Percentiles rank a stretch among this genome's conserved stretches.
Conservation (phyloP, 1,140 invertebrate species). For the Apis florea region DNA sequence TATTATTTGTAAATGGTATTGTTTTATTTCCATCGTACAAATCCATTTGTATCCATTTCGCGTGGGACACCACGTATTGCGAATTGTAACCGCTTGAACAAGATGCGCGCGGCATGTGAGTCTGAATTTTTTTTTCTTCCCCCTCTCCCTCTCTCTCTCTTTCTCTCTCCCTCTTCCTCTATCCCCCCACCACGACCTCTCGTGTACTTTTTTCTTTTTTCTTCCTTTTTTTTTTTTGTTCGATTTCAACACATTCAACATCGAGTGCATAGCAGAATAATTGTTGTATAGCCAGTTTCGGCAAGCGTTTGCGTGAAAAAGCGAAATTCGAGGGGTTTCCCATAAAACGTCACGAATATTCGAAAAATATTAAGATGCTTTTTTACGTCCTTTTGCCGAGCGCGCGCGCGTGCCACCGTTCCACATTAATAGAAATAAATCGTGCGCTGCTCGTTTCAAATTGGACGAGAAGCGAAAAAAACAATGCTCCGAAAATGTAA, state of each 20-base stretch:
- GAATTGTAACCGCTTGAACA: constrained; percentile 50
- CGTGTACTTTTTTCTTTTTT: background rate
- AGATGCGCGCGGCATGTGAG: constrained; percentile 39
- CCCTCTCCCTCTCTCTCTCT: background rate
- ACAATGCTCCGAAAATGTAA: constrained; percentile 38
- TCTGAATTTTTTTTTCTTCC: constrained; percentile 14
- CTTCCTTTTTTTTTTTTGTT: background rate
- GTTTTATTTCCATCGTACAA: constrained; percentile 41
- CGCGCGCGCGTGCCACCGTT: background rate
- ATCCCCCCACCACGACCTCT: background rate
- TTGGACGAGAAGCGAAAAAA: constrained; percentile 8
- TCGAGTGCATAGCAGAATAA: constrained; percentile 44
- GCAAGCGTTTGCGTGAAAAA: constrained; percentile 43
- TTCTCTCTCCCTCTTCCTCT: background rate
- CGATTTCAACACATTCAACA: constrained; percentile 40
- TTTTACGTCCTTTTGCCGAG: constrained; percentile 23
- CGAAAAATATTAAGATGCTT: constrained; percentile 52
- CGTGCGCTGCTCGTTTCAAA: constrained; percentile 19
- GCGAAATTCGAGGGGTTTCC: constrained; percentile 40
- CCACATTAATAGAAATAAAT: constrained; percentile 43
- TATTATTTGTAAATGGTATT: constrained; percentile 48
- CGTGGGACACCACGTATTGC: constrained; percentile 38
- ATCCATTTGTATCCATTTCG: constrained; percentile 45
- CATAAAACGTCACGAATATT: constrained; percentile 49
- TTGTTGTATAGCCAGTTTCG: constrained; percentile 50